Evolutionary conservation across 2,888 invertebrate genomes (phyloP), one percentile per base, ranked within the genome.

Genomic region (Eurytoma californica): DNA sequence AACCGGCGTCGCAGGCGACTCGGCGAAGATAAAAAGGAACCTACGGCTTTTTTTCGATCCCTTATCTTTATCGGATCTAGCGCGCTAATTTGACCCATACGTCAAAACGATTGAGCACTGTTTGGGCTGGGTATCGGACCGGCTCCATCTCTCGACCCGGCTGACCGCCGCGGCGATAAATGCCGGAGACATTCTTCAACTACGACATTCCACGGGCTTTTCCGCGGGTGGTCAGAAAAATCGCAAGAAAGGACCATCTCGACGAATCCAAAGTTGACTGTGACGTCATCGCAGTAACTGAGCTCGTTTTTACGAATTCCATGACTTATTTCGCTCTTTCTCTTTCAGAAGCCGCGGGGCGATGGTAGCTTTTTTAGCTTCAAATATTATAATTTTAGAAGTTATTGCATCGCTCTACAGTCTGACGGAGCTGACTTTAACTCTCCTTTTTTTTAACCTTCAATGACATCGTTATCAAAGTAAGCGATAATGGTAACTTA

Each of bases 391-490:
- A 53, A 53, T 53, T 53, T 53, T 53, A 3, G 53, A 53, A 53
- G n/a, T 53, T 53, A 53, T 53, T 53, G 53, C 20, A 7, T 0
- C 28, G 60, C 12, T 20, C 39, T n/a, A 58, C 69, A 16, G 24
- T 18, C 49, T 2, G 51, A 4, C 66, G 14, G n/a, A n/a, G 47
- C 0, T 12, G 13, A 47, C 39, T 18, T 30, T 18, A 49, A 20
- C 39, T 9, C 14, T 24, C 14, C 24, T 57, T 39, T 55, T 57
- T 69, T 57, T 30, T 57, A 58, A 14, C 9, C 3, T 13, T 24
- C 55, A 13, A 58, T 18, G 69, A 69, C 58, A 69, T 69, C 39
- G 20, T 69, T 69, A 69, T 72, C 66, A 28, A 30, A 16, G 28
- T n/a, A 16, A 24, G 47, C 14, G 65, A 65, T 69, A 47, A 24